Conservation (phyloP, 1,140 invertebrate genomes). For the Bombyx mandarina region DNA sequence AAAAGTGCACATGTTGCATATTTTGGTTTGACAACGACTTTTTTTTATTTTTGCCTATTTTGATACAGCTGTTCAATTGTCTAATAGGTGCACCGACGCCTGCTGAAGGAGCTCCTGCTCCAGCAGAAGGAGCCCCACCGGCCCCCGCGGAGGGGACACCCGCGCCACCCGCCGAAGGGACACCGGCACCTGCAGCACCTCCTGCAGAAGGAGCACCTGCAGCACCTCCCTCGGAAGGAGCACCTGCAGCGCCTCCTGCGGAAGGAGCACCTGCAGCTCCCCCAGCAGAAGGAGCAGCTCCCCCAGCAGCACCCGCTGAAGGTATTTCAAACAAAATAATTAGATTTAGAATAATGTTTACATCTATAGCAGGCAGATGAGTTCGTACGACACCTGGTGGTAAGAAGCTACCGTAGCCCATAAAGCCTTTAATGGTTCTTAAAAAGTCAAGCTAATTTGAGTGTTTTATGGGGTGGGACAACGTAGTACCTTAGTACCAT, state of each 20-base stretch:
- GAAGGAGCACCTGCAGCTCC: conserved; percentile 10
- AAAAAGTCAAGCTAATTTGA: too few relatives aligned
- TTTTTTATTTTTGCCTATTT: too few relatives aligned
- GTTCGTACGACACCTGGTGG: too few relatives aligned
- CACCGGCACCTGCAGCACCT: conserved; percentile 10
- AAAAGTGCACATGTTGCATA: too few relatives aligned
- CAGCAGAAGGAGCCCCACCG: conserved; percentile 13
- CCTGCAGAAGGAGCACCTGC: conserved; percentile 13
- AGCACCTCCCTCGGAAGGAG: neutral
- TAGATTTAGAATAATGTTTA: too few relatives aligned
- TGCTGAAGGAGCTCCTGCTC: conserved; percentile 15
- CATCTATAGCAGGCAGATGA: too few relatives aligned
- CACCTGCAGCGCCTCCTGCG: conserved; percentile 11
- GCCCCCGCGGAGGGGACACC: conserved; percentile 7
- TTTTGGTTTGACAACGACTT: too few relatives aligned
- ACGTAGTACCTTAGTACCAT: too few relatives aligned
- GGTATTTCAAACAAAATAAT: conserved; percentile 11
- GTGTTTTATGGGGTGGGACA: too few relatives aligned
- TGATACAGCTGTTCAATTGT: too few relatives aligned
- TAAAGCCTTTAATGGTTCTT: too few relatives aligned
- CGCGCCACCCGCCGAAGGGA: conserved; percentile 4
- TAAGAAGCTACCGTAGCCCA: too few relatives aligned
- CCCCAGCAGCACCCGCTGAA: conserved; percentile 14
- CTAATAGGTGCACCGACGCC: conserved; percentile 1
- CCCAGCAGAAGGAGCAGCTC: conserved; percentile 3